These are phyloP conservation scores for Champsocephalus esox DNA, from an alignment of 2,797 vertebrate species.

Conservation along the genomic window DNA sequence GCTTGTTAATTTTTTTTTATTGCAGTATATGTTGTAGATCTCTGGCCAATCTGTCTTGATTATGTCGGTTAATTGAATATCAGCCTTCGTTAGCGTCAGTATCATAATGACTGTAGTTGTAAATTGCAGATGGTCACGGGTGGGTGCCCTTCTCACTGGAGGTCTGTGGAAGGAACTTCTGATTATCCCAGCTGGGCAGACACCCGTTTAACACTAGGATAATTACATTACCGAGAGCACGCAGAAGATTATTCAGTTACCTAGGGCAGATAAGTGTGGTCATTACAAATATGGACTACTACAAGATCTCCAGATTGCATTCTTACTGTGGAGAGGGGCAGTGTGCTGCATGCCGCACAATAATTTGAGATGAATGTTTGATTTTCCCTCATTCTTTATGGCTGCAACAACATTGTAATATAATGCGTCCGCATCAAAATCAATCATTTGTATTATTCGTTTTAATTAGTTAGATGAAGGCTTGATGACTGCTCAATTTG, in stretches of 20 bases:
- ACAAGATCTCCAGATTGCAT: conserved; percentile 1
- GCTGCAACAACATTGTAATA: background rate
- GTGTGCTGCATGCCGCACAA: background rate
- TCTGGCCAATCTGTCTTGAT: conserved; percentile 51
- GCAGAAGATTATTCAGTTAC: conserved; percentile 45
- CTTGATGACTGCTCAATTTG: background rate
- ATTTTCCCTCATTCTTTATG: background rate
- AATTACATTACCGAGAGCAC: conserved; percentile 66
- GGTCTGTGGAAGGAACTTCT: conserved; percentile 52
- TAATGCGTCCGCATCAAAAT: background rate
- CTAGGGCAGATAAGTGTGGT: conserved; percentile 11
- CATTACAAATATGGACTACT: conserved; percentile 3
- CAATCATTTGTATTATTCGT: background rate
- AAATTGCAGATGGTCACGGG: conserved; percentile 69
- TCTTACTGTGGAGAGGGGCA: background rate
- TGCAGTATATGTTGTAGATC: conserved; percentile 1
- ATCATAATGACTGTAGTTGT: conserved; percentile 49
- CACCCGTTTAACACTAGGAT: conserved; percentile 53
- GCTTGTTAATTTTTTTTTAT: conserved; percentile 32
- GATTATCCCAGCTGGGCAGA: conserved; percentile 56
- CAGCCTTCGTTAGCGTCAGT: conserved; percentile 50
- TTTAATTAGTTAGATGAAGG: background rate
- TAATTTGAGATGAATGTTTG: conserved; percentile 2
- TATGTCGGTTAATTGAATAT: conserved; percentile 61
- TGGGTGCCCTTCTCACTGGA: conserved; percentile 45